Conservation (phyloP, 2,113 vertebrate species). For the Amazona vittata region DNA sequence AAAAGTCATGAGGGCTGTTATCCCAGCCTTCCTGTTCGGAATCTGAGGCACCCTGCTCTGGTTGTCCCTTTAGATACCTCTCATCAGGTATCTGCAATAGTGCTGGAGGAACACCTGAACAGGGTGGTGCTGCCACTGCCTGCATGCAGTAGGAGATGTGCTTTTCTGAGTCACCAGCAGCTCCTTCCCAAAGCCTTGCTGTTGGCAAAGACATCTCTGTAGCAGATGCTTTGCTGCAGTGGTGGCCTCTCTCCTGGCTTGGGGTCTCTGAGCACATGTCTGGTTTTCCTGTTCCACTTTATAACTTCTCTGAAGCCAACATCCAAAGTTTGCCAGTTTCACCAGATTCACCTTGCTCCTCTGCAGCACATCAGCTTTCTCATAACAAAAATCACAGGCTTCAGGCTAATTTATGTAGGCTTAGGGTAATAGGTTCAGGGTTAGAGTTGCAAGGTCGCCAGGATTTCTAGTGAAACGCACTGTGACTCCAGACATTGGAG, state of each 20-base stretch:
- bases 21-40: background rate
- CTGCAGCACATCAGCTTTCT: background rate
- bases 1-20: background rate
- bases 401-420: background rate
- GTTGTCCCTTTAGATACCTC: background rate
- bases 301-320: background rate
- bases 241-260: background rate
- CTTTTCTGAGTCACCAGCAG: background rate
- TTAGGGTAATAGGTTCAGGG: background rate
- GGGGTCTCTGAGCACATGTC: background rate
- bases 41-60: background rate
- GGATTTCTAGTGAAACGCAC: background rate
- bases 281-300: accelerated
- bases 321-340: background rate
- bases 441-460: background rate
- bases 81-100: background rate
- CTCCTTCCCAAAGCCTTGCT: background rate
- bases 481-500: background rate
- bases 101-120: background rate
- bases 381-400: background rate
- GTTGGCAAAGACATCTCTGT: background rate
- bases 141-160: background rate
- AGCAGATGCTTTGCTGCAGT: background rate
- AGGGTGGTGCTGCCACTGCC: background rate
- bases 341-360: background rate